These are phyloP conservation scores for Pachypanchax playfairii DNA, from an alignment of 2,113 vertebrate genomes.

Conservation along the genomic window DNA sequence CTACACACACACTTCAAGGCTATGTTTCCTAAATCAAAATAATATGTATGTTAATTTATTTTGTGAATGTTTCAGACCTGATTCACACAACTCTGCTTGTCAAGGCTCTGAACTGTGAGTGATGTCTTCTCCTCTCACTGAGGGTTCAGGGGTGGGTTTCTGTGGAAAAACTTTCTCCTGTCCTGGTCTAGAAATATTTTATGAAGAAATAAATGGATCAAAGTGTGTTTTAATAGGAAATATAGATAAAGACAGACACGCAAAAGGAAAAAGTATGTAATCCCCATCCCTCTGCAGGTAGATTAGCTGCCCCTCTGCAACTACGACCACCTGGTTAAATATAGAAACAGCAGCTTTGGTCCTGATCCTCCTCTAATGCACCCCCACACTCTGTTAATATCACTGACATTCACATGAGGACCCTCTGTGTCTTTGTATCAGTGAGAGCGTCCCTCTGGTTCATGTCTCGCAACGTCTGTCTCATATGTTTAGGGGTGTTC, in stretches of 20 bases:
- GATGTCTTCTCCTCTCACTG: not conserved
- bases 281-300: slow-evolving; percentile 48
- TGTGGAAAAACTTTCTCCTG: not conserved
- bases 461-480: slow-evolving; percentile 47
- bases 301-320: slow-evolving; percentile 76
- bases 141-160: not conserved
- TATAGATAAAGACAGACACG: slow-evolving; percentile 18
- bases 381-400: slow-evolving; percentile 84
- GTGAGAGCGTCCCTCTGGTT: slow-evolving; percentile 45
- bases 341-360: slow-evolving; percentile 82
- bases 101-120: not conserved
- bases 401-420: slow-evolving; percentile 85
- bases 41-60: too few relatives aligned
- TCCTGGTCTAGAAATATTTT: not conserved
- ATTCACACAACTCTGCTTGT: slow-evolving; percentile 1
- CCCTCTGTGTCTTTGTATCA: slow-evolving; percentile 43
- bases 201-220: slow-evolving; percentile 1
- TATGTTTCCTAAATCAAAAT: too few relatives aligned
- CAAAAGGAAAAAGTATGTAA: slow-evolving; percentile 50
- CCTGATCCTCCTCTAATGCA: slow-evolving; percentile 83
- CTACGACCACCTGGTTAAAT: slow-evolving; percentile 84
- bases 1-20: slow-evolving; percentile 4
- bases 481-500: slow-evolving; percentile 40
- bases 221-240: slow-evolving; percentile 11
- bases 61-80: not conserved